Conservation (phyloP, 2,797 vertebrate genomes). For the Smutsia gigantea region DNA sequence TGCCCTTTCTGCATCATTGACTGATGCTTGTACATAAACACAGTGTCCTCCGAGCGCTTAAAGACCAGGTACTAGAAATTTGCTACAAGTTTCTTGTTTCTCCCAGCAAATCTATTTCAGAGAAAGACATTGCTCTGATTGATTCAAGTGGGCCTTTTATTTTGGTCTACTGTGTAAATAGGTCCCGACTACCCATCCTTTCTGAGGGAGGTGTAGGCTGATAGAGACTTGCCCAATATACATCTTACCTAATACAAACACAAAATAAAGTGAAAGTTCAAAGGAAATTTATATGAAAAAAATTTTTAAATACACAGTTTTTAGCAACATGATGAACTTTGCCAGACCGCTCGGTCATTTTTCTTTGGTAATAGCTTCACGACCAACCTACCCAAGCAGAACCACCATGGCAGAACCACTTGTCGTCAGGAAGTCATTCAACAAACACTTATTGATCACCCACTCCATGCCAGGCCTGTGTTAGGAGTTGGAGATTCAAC, state of each 20-base stretch:
- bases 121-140: not conserved
- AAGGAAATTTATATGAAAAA: not conserved
- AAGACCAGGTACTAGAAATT: not conserved
- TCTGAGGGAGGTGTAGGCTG: not conserved
- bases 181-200: not conserved
- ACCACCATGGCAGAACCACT: not conserved
- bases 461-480: not conserved
- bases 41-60: not conserved
- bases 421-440: not conserved
- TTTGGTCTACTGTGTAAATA: not conserved
- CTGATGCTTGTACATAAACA: not conserved
- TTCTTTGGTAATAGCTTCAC: not conserved
- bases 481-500: not conserved
- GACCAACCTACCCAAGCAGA: not conserved
- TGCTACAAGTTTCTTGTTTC: not conserved
- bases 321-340: not conserved
- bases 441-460: not conserved
- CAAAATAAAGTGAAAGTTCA: not conserved
- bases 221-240: too few species aligned
- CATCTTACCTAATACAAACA: not conserved
- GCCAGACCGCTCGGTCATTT: not conserved
- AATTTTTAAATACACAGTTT: not conserved
- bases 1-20: not conserved
- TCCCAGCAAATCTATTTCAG: not conserved
- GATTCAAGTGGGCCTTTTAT: not conserved